A percentile compares a stretch with the other conserved stretches of the same genome.
phyloP scores from a whole-genome alignment of 1,140 invertebrate genomes.

The Microplitis demolitor region DNA sequence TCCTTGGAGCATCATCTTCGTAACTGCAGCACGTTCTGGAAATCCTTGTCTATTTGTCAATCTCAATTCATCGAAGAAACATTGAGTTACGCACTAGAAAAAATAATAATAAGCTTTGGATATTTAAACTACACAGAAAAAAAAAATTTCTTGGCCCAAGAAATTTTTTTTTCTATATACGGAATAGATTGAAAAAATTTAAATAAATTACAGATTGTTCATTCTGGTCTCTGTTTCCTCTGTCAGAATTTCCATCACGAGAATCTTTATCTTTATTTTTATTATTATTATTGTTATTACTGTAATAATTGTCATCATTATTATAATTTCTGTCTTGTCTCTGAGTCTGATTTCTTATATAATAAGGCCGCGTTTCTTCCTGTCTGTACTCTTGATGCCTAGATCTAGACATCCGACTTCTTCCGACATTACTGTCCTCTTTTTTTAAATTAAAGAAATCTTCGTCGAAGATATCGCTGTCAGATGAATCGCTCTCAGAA shows the following conservation, averaged over 20 bases:
- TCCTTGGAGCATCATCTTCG: constrained; percentile 47
- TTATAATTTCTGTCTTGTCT: constrained; percentile 25
- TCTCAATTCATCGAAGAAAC: constrained; percentile 57
- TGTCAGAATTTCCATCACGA: neutral
- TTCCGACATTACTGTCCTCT: constrained; percentile 14
- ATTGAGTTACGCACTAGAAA: constrained; percentile 55
- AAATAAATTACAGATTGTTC: neutral
- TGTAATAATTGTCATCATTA: constrained; percentile 8
- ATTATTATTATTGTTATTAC: neutral
- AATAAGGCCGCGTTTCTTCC: neutral
- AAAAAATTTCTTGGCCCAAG: too few relatives aligned
- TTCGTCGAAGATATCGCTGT: constrained; percentile 44
- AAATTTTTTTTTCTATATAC: too few relatives aligned
- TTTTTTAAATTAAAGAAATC: constrained; percentile 36
- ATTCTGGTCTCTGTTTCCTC: neutral
- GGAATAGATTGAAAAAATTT: neutral
- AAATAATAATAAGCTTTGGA: constrained; percentile 7
- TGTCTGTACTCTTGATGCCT: neutral
- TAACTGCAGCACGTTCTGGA: constrained; percentile 45
- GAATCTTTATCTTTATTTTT: constrained; percentile 17
- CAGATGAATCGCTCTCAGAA: constrained; percentile 31
- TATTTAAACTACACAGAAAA: neutral
- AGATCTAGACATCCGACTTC: constrained; percentile 2
- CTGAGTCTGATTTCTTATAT: neutral
- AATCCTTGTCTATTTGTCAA: constrained; percentile 54